Conservation (phyloP, 2,797 vertebrate genomes). For the Zenarchopterus dispar region DNA sequence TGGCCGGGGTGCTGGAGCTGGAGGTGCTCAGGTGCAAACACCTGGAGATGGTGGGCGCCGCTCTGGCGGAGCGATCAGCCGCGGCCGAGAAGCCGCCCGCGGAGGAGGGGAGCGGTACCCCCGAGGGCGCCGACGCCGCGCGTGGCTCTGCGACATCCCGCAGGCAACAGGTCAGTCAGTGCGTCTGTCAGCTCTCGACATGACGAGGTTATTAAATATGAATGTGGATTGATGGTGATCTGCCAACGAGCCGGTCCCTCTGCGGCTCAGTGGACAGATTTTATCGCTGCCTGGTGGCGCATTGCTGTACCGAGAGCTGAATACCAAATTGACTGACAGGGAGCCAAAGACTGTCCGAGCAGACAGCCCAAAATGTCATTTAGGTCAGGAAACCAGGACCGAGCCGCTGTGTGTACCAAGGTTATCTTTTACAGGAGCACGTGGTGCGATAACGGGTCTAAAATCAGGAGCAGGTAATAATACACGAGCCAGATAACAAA, state of each 20-base stretch:
- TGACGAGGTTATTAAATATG: slow-evolving; percentile 65
- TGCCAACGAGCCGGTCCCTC: slow-evolving; percentile 60
- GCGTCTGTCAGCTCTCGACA: slow-evolving; percentile 49
- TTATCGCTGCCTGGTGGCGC: slow-evolving; percentile 44
- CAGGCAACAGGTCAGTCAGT: slow-evolving; percentile 86
- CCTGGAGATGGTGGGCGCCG: slow-evolving; percentile 79
- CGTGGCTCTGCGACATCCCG: slow-evolving; percentile 75
- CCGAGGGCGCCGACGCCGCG: slow-evolving; percentile 58
- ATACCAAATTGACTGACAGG: slow-evolving; percentile 45
- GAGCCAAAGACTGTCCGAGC: slow-evolving; percentile 51
- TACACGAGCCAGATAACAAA: too few relatives aligned
- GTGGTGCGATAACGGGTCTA: too few relatives aligned
- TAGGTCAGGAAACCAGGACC: slow-evolving; percentile 45
- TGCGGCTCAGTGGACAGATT: slow-evolving; percentile 52
- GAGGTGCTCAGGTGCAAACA: slow-evolving; percentile 83
- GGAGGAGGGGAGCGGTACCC: slow-evolving; percentile 41
- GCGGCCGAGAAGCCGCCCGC: slow-evolving; percentile 30
- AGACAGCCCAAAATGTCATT: slow-evolving; percentile 56
- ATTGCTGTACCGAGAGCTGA: slow-evolving; percentile 39
- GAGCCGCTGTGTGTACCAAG: slow-evolving; percentile 44
- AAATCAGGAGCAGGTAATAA: too few relatives aligned
- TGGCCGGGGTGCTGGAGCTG: slow-evolving; percentile 86
- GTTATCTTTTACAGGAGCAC: too few relatives aligned
- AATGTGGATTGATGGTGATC: slow-evolving; percentile 61
- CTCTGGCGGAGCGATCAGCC: slow-evolving; percentile 59